Evolutionary conservation across 2,113 vertebrate genomes (phyloP).

Genomic region (Leptosomus discolor): DNA sequence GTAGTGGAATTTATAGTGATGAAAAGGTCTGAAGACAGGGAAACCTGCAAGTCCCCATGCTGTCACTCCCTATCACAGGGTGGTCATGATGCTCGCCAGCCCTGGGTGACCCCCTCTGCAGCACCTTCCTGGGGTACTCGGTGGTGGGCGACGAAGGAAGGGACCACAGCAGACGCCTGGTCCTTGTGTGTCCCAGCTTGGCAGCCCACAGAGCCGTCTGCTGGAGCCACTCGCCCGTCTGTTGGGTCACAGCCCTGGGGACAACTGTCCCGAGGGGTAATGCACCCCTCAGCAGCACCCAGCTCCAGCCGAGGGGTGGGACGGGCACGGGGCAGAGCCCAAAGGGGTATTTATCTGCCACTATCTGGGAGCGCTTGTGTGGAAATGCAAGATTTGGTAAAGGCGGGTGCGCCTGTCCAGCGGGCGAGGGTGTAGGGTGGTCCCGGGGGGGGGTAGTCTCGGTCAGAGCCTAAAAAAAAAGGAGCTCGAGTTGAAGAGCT

Average conservation of each 20-base stretch:
- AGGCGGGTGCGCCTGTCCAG: accelerated
- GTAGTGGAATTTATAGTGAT: background rate
- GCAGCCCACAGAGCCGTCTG: background rate
- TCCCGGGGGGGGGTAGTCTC: background rate
- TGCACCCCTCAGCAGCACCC: background rate
- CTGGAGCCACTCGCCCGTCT: accelerated
- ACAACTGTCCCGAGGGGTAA: background rate
- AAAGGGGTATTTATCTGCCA: accelerated
- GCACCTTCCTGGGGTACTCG: accelerated
- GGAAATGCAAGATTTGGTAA: background rate
- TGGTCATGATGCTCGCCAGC: accelerated
- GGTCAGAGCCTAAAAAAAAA: no score
- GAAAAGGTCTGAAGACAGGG: background rate
- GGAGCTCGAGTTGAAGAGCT: accelerated
- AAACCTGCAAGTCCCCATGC: accelerated
- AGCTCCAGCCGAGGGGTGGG: background rate
- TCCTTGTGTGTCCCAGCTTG: background rate
- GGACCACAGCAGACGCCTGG: background rate
- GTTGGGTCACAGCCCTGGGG: background rate
- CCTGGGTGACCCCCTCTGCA: background rate
- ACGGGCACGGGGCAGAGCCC: background rate
- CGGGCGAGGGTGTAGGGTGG: accelerated
- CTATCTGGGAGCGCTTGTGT: accelerated
- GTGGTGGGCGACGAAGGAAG: accelerated
- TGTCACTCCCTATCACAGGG: accelerated